A percentile compares a stretch with the other conserved stretches of the same genome.
Conservation (phyloP, 1,140 invertebrate genomes). For the Pemphigus obesinymphae region DNA sequence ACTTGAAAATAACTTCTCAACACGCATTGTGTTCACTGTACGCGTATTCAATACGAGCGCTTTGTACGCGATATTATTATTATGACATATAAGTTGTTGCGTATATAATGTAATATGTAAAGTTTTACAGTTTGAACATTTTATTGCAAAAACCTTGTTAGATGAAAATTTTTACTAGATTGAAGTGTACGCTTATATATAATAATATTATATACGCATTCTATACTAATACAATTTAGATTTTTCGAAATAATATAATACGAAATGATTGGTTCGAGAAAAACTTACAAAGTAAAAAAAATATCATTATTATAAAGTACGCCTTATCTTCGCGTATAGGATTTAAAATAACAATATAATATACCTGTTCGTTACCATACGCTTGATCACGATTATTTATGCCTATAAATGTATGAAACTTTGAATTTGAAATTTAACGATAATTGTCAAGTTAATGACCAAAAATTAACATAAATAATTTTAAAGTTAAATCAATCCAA, state of each 20-base stretch:
- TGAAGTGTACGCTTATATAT: not conserved
- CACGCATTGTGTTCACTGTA: no score
- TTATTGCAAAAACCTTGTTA: not conserved
- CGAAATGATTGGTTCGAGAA: not conserved
- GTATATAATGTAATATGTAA: not conserved
- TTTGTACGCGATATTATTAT: no score
- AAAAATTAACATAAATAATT: no score
- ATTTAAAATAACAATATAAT: not conserved
- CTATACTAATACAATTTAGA: not conserved
- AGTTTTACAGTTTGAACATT: not conserved
- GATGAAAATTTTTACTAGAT: not conserved
- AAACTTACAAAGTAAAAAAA: not conserved
- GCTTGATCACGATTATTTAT: not conserved
- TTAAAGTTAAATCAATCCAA: no score
- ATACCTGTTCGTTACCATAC: no score
- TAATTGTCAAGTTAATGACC: no score
- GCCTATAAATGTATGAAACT: no score
- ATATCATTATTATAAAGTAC: not conserved
- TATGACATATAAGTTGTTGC: not conserved
- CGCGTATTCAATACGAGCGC: no score
- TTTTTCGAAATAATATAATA: not conserved
- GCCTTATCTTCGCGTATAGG: not conserved
- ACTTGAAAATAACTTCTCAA: no score
- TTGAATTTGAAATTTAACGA: no score
- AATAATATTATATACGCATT: no score